A percentile compares a stretch with the other conserved stretches of the same genome.
Conservation (phyloP, 2,113 vertebrate genomes). For the Leucoraja erinaceus region DNA sequence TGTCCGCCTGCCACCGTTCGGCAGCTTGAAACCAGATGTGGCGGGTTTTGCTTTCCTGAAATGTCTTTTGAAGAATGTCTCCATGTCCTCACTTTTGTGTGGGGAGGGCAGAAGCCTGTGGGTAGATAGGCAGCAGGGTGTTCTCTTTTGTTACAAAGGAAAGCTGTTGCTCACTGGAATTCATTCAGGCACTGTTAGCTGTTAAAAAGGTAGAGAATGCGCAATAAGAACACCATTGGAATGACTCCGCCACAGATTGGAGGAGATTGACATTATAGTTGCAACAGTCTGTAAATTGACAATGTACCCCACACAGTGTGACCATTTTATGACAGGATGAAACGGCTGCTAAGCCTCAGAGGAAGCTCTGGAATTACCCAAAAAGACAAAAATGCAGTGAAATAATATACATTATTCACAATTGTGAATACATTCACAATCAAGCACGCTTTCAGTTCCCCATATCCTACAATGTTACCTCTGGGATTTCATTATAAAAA, state of each 20-base stretch:
- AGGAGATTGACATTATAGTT: neutral
- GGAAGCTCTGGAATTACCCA: neutral
- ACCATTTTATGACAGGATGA: neutral
- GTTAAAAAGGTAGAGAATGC: conserved; percentile 31
- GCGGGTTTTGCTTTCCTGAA: conserved; percentile 56
- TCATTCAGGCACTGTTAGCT: neutral
- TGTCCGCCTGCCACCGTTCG: conserved; percentile 39
- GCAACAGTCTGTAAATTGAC: neutral
- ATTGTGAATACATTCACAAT: neutral
- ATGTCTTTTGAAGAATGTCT: conserved; percentile 76
- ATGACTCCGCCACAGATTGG: neutral
- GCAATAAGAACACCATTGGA: neutral
- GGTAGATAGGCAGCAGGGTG: neutral
- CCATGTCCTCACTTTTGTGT: conserved; percentile 54
- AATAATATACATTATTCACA: too few relatives aligned
- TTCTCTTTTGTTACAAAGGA: neutral
- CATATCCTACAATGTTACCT: neutral
- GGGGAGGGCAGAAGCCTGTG: neutral
- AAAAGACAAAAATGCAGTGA: neutral
- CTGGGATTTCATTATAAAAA: neutral
- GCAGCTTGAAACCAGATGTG: conserved; percentile 34
- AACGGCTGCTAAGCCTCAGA: neutral
- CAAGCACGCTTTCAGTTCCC: neutral
- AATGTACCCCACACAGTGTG: neutral
- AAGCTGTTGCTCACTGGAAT: neutral